These are phyloP conservation scores for Kradibia gibbosae DNA, from an alignment of 1,140 invertebrate genomes.

Conservation along the genomic window DNA sequence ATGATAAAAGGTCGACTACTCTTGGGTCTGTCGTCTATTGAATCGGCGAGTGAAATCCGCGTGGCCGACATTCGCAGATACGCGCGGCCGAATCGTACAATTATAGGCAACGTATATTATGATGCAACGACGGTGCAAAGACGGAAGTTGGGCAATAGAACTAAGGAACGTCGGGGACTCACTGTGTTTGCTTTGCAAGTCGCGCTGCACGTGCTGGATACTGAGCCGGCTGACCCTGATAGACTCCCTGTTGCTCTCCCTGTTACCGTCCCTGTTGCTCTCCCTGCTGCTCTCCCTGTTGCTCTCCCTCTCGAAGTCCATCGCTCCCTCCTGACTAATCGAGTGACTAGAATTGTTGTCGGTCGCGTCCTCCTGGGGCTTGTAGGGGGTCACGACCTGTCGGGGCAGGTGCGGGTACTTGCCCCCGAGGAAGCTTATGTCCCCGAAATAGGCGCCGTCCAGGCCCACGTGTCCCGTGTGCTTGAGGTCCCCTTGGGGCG, in stretches of 20 bases:
- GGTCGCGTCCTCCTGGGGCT: slow-evolving; percentile 83
- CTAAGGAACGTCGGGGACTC: neutral
- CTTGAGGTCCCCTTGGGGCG: slow-evolving; percentile 96
- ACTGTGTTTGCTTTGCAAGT: slow-evolving; percentile 66
- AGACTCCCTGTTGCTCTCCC: slow-evolving; percentile 68
- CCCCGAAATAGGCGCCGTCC: slow-evolving; percentile 97
- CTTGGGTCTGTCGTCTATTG: too few relatives aligned
- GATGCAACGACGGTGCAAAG: neutral
- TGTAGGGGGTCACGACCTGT: slow-evolving; percentile 90
- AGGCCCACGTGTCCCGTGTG: slow-evolving; percentile 97
- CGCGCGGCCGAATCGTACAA: neutral
- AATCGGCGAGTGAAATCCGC: neutral
- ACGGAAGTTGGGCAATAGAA: neutral
- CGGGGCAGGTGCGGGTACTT: slow-evolving; percentile 86
- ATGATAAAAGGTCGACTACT: too few relatives aligned
- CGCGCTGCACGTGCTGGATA: slow-evolving; percentile 56
- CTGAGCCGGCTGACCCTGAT: slow-evolving; percentile 58
- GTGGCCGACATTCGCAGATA: neutral
- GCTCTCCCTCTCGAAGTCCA: slow-evolving; percentile 13
- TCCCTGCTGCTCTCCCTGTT: slow-evolving; percentile 69
- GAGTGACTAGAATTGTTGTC: slow-evolving; percentile 70
- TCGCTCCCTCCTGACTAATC: slow-evolving; percentile 58
- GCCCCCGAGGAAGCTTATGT: slow-evolving; percentile 88
- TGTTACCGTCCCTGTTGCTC: slow-evolving; percentile 55
- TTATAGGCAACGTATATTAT: neutral